These are phyloP conservation scores for Tyto alba DNA, from an alignment of 2,113 vertebrate genomes.

Conservation along the genomic window DNA sequence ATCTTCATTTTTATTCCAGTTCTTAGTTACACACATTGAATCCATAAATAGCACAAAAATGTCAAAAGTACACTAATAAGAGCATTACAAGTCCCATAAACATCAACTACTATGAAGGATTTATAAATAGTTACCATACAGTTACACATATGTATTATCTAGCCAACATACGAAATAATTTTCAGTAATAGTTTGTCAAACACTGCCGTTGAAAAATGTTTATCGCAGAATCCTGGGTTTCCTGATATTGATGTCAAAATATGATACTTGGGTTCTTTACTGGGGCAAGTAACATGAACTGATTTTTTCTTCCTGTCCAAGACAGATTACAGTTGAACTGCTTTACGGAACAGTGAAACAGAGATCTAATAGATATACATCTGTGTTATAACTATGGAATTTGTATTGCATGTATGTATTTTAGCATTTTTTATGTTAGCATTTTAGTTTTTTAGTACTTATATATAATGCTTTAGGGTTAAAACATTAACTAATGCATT, in stretches of 20 bases:
- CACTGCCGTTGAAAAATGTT: fast-evolving
- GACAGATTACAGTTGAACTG: neutral
- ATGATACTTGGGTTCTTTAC: neutral
- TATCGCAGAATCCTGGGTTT: neutral
- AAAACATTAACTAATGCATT: neutral
- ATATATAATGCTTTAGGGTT: neutral
- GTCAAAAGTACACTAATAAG: neutral
- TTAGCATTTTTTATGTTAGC: neutral
- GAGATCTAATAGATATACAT: neutral
- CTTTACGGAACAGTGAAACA: neutral
- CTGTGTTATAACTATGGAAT: neutral
- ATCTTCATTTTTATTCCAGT: neutral
- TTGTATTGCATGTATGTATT: fast-evolving
- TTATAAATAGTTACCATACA: neutral
- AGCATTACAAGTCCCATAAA: neutral
- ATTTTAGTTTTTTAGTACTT: neutral
- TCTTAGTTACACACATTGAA: neutral
- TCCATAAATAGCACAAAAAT: neutral
- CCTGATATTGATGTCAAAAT: neutral
- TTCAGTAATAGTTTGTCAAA: neutral
- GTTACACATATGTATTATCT: neutral
- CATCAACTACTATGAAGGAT: neutral
- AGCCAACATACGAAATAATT: neutral
- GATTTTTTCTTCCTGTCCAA: neutral
- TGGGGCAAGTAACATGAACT: neutral